Base-by-base conservation (phyloP, 1,140 invertebrate genomes). In the Solen grandis region DNA sequence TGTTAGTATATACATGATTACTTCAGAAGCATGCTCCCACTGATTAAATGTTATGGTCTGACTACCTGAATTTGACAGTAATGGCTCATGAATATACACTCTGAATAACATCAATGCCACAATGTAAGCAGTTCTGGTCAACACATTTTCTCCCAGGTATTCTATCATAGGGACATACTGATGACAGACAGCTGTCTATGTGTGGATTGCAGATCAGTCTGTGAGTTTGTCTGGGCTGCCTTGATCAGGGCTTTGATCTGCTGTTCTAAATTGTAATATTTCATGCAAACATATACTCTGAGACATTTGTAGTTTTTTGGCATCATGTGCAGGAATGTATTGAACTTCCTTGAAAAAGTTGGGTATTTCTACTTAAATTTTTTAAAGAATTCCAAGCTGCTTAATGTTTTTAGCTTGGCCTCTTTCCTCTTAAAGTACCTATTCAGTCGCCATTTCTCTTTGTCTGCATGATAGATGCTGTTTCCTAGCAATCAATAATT, bases 191-290 rank as follows among this genome's bases (percentile, higher is more conserved):
- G 41, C 27, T 70, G 27, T 62, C 66, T 36, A 19, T 16, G 13
- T 55, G 50, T 57, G 0, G 50, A 27, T n/a, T 59, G 31, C 52
- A 69, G 13, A 46, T 62, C 38, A 29, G 5, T 38, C 31, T 25
- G 2, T 52, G 46, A 52, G 22, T 63, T 35, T 27, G 16, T 22
- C 16, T 22, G 13, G 0, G 57, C 77, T 36, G 13, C n/a, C 25
- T 66, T 81, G 69, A 73, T 81, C 16, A 81, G 22, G 3, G 59
- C 60, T 14, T 55, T 27, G n/a, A 81, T 33, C 22, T 73, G 22
- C 52, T 81, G 68, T 5, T 81, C 60, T 52, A 81, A 8, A 41
- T 81, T 81, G 46, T 73, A 81, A 31, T 73, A 31, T 31, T 81
- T 81, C 2, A n/a, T 66, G 50, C 78, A 81, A 16, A 81, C 38